phyloP scores from a whole-genome alignment of 2,113 vertebrate species.

The Catagonus wagneri region DNA sequence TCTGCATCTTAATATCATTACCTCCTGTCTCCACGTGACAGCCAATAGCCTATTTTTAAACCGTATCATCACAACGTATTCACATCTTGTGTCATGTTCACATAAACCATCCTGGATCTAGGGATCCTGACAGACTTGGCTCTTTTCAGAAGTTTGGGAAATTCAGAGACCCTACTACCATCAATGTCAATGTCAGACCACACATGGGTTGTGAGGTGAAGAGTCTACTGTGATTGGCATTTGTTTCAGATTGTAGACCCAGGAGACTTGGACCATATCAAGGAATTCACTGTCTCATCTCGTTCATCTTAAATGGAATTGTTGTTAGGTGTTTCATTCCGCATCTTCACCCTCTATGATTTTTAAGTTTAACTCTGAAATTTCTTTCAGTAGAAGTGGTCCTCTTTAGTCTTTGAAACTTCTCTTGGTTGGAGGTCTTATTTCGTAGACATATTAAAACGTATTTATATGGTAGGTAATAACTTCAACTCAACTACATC shows the following conservation, averaged over 20 bases:
- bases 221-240: accelerated
- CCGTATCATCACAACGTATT: background rate
- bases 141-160: background rate
- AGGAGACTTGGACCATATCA: background rate
- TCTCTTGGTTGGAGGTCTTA: background rate
- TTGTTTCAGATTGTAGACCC: background rate
- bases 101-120: background rate
- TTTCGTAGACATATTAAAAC: background rate
- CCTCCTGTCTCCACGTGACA: background rate
- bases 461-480: background rate
- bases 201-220: background rate
- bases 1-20: background rate
- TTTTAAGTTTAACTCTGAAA: background rate
- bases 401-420: background rate
- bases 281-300: background rate
- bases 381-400: background rate
- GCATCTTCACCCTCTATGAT: background rate
- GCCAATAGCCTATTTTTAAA: background rate
- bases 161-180: background rate
- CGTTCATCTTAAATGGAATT: background rate
- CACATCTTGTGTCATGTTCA: background rate
- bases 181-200: background rate
- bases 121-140: background rate
- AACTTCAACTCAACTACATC: background rate
- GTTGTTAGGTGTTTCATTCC: background rate